These are phyloP conservation scores for Sebastes kiyomatsui DNA, from an alignment of 2,797 vertebrate species.

Conservation along the genomic window DNA sequence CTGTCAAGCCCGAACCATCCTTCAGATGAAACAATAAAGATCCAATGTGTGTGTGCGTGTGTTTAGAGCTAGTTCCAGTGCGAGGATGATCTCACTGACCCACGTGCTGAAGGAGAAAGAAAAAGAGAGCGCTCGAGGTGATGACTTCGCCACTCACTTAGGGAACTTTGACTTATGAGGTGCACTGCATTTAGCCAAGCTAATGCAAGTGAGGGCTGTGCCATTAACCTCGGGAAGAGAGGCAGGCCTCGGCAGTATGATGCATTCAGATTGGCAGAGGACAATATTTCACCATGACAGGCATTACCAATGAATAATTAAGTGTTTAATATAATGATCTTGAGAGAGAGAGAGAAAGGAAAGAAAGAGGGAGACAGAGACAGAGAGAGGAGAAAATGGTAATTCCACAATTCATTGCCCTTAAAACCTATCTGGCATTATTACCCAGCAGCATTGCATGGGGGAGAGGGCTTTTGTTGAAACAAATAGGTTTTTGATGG, in stretches of 20 bases:
- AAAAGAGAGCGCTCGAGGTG: slow-evolving; percentile 67
- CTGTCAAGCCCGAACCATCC: slow-evolving; percentile 54
- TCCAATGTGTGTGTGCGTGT: not conserved
- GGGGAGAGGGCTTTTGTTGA: slow-evolving; percentile 78
- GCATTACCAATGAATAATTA: slow-evolving; percentile 98
- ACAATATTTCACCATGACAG: slow-evolving; percentile 93
- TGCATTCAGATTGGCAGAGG: slow-evolving; percentile 88
- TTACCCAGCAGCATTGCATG: slow-evolving; percentile 81
- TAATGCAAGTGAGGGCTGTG: slow-evolving; percentile 85
- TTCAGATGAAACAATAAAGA: slow-evolving; percentile 72
- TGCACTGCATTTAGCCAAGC: slow-evolving; percentile 81
- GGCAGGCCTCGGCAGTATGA: slow-evolving; percentile 81
- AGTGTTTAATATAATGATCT: slow-evolving; percentile 94
- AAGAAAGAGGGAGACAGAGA: slow-evolving; percentile 56
- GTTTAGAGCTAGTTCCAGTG: slow-evolving; percentile 20
- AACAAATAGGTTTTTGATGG: slow-evolving; percentile 88
- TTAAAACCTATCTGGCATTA: slow-evolving; percentile 86
- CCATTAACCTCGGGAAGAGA: slow-evolving; percentile 92
- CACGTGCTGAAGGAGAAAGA: slow-evolving; percentile 55
- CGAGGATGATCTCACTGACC: slow-evolving; percentile 67
- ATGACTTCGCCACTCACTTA: slow-evolving; percentile 76
- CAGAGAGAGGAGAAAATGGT: slow-evolving; percentile 87
- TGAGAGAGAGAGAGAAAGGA: slow-evolving; percentile 64
- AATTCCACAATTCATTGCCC: slow-evolving; percentile 91
- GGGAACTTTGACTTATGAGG: slow-evolving; percentile 84